Conservation (phyloP, 2,888 invertebrate genomes). For the Tiliacea aurago region DNA sequence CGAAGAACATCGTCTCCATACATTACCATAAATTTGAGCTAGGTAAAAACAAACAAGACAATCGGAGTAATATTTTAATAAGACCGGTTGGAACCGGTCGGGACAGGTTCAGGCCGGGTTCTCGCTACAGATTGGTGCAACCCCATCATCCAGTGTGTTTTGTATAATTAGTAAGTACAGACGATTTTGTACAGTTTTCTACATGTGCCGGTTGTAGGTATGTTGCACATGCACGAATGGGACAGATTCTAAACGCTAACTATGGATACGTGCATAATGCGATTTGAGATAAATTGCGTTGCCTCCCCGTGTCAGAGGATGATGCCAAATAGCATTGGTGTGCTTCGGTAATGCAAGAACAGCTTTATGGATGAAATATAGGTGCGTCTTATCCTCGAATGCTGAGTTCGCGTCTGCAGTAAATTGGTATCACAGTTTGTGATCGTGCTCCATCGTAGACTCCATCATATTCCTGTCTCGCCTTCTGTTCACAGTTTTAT, state of each 20-base stretch:
- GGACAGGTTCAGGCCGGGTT: constrained; percentile 70
- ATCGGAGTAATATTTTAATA: constrained; percentile 72
- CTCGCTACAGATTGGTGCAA: constrained; percentile 75
- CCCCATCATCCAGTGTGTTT: constrained; percentile 73
- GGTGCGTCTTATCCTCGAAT: constrained; percentile 26
- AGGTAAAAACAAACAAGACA: constrained; percentile 75
- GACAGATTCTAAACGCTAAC: constrained; percentile 41
- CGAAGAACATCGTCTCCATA: constrained; percentile 73
- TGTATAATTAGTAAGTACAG: constrained; percentile 63
- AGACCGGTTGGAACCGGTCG: constrained; percentile 73
- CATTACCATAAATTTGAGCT: constrained; percentile 78
- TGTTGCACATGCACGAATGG: constrained; percentile 37
- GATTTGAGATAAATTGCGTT: constrained; percentile 41
- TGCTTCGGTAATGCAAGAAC: constrained; percentile 31
- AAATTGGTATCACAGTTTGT: constrained; percentile 48
- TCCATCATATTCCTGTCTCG: constrained; percentile 30
- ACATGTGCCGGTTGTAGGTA: constrained; percentile 45
- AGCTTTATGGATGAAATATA: constrained; percentile 38
- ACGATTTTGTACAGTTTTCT: constrained; percentile 67
- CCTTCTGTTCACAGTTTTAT: constrained; percentile 43
- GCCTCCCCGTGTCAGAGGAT: constrained; percentile 30
- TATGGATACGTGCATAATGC: constrained; percentile 38
- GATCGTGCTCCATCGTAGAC: constrained; percentile 32
- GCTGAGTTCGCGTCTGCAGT: constrained; percentile 33
- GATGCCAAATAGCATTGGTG: constrained; percentile 56